phyloP scores from a whole-genome alignment of 1,140 invertebrate species.

The Drosophila pallidifrons region DNA sequence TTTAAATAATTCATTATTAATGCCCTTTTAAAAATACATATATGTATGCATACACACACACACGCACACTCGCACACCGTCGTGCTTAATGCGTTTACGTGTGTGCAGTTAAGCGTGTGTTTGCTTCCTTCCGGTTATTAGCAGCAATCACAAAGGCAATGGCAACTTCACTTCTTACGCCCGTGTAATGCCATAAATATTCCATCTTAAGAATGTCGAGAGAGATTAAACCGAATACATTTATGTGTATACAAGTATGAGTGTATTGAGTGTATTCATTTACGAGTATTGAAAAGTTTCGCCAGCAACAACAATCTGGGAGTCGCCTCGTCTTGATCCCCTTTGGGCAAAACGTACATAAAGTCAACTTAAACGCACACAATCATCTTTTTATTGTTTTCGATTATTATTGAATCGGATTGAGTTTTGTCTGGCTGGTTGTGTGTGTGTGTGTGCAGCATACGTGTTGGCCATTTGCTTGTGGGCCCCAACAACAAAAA shows the following conservation, averaged over 20 bases:
- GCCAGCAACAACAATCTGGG: background rate
- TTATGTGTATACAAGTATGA: conserved; percentile 1
- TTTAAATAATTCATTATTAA: conserved; percentile 66
- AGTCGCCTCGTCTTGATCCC: background rate
- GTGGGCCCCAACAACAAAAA: background rate
- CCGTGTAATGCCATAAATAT: conserved; percentile 14
- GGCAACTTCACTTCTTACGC: conserved; percentile 8
- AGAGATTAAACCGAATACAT: conserved; percentile 16
- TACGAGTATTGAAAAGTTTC: conserved; percentile 7
- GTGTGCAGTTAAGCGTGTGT: conserved; percentile 46
- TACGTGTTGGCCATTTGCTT: conserved; percentile 38
- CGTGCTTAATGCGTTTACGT: conserved; percentile 32
- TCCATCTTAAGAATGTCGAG: conserved; percentile 9
- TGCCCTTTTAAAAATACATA: conserved; percentile 49
- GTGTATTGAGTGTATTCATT: background rate
- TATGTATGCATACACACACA: background rate
- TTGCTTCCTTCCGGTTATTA: conserved; percentile 57
- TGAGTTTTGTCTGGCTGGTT: conserved; percentile 13
- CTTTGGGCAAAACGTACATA: conserved; percentile 15
- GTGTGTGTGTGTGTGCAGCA: background rate
- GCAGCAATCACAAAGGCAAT: conserved; percentile 29
- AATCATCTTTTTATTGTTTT: conserved; percentile 78
- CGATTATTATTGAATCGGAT: conserved; percentile 76
- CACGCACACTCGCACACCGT: background rate
- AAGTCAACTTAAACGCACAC: conserved; percentile 54